These are phyloP conservation scores for Acleris sparsana DNA, from an alignment of 2,888 invertebrate genomes.

Conservation along the genomic window DNA sequence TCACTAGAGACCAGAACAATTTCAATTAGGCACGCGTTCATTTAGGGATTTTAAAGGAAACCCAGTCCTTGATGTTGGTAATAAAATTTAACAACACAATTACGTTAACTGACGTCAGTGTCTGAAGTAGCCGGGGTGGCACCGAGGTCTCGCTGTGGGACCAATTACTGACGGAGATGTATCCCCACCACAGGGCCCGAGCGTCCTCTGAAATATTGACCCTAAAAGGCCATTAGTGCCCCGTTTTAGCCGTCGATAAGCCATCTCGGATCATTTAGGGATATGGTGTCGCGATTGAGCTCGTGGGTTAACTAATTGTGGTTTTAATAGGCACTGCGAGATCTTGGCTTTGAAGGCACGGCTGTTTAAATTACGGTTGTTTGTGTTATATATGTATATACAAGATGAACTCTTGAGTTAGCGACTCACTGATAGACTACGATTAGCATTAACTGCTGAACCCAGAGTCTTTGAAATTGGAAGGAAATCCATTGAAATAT, in stretches of 20 bases:
- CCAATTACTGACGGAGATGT: constrained; percentile 64
- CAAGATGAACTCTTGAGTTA: too few relatives aligned
- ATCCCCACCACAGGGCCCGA: constrained; percentile 47
- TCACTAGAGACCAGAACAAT: constrained; percentile 29
- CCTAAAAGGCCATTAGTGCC: constrained; percentile 73
- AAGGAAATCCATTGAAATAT: too few relatives aligned
- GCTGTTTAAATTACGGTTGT: too few relatives aligned
- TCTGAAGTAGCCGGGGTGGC: constrained; percentile 36
- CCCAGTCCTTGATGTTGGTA: constrained; percentile 34
- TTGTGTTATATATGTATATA: too few relatives aligned
- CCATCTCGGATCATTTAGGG: constrained; percentile 67
- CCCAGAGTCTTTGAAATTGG: too few relatives aligned
- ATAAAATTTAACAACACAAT: constrained; percentile 40
- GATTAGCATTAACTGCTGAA: too few relatives aligned
- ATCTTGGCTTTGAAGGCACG: not conserved
- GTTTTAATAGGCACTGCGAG: constrained; percentile 13
- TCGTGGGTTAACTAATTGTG: constrained; percentile 42
- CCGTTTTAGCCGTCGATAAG: constrained; percentile 66
- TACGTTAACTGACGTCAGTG: constrained; percentile 40
- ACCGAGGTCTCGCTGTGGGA: constrained; percentile 51
- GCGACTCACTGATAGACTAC: too few relatives aligned
- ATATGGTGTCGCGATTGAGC: constrained; percentile 57
- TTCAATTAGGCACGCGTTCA: constrained; percentile 35
- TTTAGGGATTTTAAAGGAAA: constrained; percentile 37
- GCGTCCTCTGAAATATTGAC: constrained; percentile 71